Conservation (phyloP, 2,888 invertebrate genomes). For the Volucella bombylans region DNA sequence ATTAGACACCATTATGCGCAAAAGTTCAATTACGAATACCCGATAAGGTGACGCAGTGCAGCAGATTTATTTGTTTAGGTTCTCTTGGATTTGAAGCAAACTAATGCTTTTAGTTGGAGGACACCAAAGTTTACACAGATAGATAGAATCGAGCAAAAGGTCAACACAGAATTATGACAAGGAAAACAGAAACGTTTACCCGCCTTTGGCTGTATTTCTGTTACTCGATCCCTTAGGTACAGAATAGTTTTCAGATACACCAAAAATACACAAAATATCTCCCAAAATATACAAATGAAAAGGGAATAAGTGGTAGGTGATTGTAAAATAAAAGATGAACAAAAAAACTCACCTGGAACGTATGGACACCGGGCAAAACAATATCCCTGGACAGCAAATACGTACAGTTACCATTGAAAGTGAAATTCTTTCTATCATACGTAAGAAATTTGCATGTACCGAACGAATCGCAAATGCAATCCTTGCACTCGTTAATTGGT, state of each 20-base stretch:
- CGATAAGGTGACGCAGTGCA: not conserved
- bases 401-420: slow-evolving; percentile 92
- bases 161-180: too few species aligned
- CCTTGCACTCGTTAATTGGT: slow-evolving; percentile 87
- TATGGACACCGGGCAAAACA: slow-evolving; percentile 83
- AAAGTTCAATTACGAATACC: too few species aligned
- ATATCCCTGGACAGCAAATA: slow-evolving; percentile 89
- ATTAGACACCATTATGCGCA: too few species aligned
- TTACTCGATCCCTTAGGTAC: slow-evolving; percentile 13
- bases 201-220: not conserved
- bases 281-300: slow-evolving; percentile 29
- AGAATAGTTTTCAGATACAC: not conserved
- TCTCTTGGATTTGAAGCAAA: too few species aligned
- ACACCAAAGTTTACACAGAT: too few species aligned
- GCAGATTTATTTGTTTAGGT: not conserved
- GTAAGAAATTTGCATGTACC: slow-evolving; percentile 92
- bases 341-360: slow-evolving; percentile 80
- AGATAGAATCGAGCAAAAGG: too few species aligned
- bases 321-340: slow-evolving; percentile 84
- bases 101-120: too few species aligned
- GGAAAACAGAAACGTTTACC: not conserved
- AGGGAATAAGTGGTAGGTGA: slow-evolving; percentile 76
- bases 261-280: slow-evolving; percentile 9
- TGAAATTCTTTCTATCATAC: slow-evolving; percentile 91
- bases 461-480: slow-evolving; percentile 90